These are phyloP conservation scores for Calonectris borealis DNA, from an alignment of 2,113 vertebrate genomes.

Conservation along the genomic window DNA sequence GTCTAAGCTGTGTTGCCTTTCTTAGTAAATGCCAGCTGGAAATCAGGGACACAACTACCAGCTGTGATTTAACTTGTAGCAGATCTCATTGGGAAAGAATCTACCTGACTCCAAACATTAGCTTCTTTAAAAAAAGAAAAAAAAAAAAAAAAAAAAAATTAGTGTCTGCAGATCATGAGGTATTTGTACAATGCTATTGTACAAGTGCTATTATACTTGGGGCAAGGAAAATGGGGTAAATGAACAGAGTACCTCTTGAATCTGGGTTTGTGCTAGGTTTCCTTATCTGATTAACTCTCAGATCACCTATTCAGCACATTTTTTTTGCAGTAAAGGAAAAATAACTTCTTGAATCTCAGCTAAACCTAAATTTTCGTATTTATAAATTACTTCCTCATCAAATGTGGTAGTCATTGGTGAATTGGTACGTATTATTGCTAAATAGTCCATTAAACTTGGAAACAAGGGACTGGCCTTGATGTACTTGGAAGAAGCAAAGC, in stretches of 20 bases:
- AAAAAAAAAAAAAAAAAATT: not conserved
- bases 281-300: not conserved
- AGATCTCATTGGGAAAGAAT: not conserved
- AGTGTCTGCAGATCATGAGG: not conserved
- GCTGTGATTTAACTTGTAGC: not conserved
- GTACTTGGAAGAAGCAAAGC: not conserved
- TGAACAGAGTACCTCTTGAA: not conserved
- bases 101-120: not conserved
- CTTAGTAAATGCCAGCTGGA: not conserved
- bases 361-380: not conserved
- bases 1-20: not conserved
- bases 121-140: too few relatives aligned
- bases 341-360: not conserved
- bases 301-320: not conserved
- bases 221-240: not conserved
- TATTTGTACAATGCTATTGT: not conserved
- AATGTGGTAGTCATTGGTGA: not conserved
- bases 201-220: rapidly evolving
- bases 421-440: not conserved
- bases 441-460: not conserved
- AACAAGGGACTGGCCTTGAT: not conserved
- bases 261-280: not conserved
- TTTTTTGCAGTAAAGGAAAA: not conserved
- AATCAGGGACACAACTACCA: not conserved
- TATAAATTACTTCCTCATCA: not conserved